Conservation (phyloP, 2,888 invertebrate species). For the Phalangium opilio region DNA sequence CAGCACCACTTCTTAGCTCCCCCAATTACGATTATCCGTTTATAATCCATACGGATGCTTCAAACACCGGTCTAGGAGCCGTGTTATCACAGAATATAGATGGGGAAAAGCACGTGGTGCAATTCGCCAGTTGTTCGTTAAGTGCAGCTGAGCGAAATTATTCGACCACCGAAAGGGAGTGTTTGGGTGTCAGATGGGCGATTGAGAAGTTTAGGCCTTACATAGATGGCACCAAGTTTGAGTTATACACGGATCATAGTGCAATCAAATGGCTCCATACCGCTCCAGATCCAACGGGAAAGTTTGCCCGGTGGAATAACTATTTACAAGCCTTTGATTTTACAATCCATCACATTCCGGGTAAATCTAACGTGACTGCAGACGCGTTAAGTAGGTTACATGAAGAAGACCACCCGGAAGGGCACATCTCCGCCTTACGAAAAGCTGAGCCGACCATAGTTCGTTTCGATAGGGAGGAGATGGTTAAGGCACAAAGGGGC, state of each 20-base stretch:
- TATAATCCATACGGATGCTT: conserved; percentile 22
- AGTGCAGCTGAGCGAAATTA: too few species aligned
- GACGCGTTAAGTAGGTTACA: conserved; percentile 28
- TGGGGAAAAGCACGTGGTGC: conserved; percentile 17
- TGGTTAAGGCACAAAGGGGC: too few species aligned
- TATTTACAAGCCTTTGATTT: conserved; percentile 29
- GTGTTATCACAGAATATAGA: conserved; percentile 20
- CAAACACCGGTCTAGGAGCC: conserved; percentile 19
- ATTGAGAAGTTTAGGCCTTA: too few species aligned
- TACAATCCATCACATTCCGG: conserved; percentile 29
- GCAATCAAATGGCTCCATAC: conserved; percentile 34
- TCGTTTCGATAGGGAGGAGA: too few species aligned
- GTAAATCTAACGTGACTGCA: conserved; percentile 29
- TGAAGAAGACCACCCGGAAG: neutral
- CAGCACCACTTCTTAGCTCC: conserved; percentile 18
- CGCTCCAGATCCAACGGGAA: too few species aligned
- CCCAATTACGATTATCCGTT: conserved; percentile 16
- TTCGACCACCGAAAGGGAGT: conserved; percentile 32
- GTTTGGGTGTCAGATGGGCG: too few species aligned
- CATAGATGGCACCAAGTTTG: too few species aligned
- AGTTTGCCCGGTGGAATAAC: conserved; percentile 35
- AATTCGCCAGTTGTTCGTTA: conserved; percentile 21
- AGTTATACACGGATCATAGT: too few species aligned
- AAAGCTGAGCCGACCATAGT: too few species aligned
- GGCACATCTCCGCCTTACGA: too few species aligned